Evolutionary conservation across 2,888 invertebrate species (phyloP), one percentile per base, ranked within the genome.

Genomic region (Tetramorium bicarinatum): DNA sequence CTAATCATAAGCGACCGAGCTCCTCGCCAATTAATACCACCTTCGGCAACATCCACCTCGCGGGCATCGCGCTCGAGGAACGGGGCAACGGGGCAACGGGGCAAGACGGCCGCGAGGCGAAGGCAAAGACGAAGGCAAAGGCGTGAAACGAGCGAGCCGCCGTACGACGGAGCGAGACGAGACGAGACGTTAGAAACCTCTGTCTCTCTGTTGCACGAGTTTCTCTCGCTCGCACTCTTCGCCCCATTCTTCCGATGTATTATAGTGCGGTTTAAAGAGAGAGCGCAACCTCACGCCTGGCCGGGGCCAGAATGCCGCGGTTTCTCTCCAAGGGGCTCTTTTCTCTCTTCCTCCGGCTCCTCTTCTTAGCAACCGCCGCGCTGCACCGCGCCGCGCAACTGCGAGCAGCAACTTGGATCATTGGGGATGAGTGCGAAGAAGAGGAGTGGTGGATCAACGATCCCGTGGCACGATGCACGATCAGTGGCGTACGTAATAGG

Each of bases 1-100:
- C 92, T 92, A 92, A 92, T 92, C 92, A 92, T 92, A 92, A 91
- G 90, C 92, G 91, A 92, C 90, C 88, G 91, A 86, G 92, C 91
- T 91, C 91, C 92, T 92, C 93, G 93, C 93, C 93, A 93, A 93
- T 93, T 93, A 93, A 93, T 93, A 93, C 92, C 93, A 93, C 93
- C 93, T 93, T 91, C 91, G 92, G 93, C 93, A 93, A 93, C 92
- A 92, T 92, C 91, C 93, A 92, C 91, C 76, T 62, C 49, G 62
- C 49, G 62, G 71, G 75, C 61, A 41, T 62, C 84, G 49, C 52
- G 79, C 64, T 29, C 61, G 59, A 59, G 25, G 49, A 62, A 49
- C 15, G 75, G n/a, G 18, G 74, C 18, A n/a, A n/a, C n/a, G n/a
- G n/a, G n/a, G n/a, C n/a, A n/a, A n/a, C 15, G 75, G n/a, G 13